A percentile compares a stretch with the other conserved stretches of the same genome.
These are phyloP conservation scores for Ciconia nigra DNA, from an alignment of 2,797 vertebrate species.

Conservation along the genomic window DNA sequence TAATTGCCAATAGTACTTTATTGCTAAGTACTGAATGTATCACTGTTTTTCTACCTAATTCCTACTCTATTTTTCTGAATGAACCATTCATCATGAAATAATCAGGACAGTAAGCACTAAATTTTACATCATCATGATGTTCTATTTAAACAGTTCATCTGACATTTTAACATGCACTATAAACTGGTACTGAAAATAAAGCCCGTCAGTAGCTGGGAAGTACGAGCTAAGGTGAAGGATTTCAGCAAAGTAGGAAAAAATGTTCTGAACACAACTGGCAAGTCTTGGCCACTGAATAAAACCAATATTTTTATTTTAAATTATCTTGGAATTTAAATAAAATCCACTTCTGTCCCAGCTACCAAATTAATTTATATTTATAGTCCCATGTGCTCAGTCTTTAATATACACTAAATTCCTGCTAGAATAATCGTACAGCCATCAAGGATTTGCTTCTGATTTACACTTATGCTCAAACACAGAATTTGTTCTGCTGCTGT, in stretches of 20 bases:
- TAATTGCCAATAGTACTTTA: not conserved
- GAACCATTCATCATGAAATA: not conserved
- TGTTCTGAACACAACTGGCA: not conserved
- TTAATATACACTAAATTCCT: not conserved
- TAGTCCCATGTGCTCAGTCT: not conserved
- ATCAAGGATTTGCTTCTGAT: not conserved
- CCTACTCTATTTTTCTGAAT: not conserved
- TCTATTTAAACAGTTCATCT: not conserved
- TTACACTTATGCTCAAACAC: not conserved
- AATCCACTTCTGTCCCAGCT: not conserved
- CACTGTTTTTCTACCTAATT: not conserved
- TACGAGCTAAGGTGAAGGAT: not conserved
- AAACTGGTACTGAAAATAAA: not conserved
- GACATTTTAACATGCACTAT: not conserved
- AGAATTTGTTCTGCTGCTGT: not conserved
- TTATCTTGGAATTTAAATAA: not conserved
- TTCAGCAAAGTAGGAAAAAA: not conserved
- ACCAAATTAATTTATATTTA: not conserved
- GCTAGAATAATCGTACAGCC: not conserved
- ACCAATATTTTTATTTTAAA: not conserved
- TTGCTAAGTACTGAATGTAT: not conserved
- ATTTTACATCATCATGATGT: accelerated
- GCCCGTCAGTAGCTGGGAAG: not conserved
- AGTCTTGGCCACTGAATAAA: not conserved
- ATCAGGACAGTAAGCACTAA: not conserved